Evolutionary conservation across 2,888 invertebrate genomes (phyloP), one percentile per base, ranked within the genome.

Genomic region (Polymixis lichenea): DNA sequence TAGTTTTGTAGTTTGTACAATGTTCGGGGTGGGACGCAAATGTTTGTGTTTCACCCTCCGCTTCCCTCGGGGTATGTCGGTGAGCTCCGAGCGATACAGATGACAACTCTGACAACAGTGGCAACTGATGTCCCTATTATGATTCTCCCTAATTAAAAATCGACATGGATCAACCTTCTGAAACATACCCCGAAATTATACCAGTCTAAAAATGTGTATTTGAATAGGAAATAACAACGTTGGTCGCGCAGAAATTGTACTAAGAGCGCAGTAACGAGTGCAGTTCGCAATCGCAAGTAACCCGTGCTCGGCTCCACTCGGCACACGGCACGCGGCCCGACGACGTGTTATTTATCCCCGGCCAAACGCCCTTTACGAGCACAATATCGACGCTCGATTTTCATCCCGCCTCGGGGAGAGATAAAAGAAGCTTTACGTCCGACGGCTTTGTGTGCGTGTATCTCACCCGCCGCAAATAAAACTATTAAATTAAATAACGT

Each of bases 271-370:
- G 70, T 32, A 75, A 72, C 70, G 72, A 68, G 77, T 77, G 83
- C 68, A 84, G 85, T 73, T 74, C 61, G 64, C 71, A 71, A 84
- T 74, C 61, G 64, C 71, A 71, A 84, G 82, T 80, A 84, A 76
- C 75, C 80, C 79, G 81, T 84, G 46, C 66, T 61, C 72, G 67
- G 69, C 86, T 86, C 85, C 80, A 80, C 79, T 83, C 86, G 66
- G 82, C 88, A 85, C 86, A 84, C 86, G 86, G 87, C 87, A 85
- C 86, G 83, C 87, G 85, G 87, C 87, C 78, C 90, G 89, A 86
- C 91, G 90, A 91, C 90, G 90, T 92, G 92, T 94, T 95, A 95
- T 95, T 95, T 94, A 95, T 95, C 92, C 92, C 88, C 91, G 88
- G 88, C 90, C 91, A 89, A 92, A 92, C 90, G 89, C 92, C 92